Evolutionary conservation across 2,797 vertebrate genomes (phyloP).

Genomic region (Neosilurus hyrtlii): DNA sequence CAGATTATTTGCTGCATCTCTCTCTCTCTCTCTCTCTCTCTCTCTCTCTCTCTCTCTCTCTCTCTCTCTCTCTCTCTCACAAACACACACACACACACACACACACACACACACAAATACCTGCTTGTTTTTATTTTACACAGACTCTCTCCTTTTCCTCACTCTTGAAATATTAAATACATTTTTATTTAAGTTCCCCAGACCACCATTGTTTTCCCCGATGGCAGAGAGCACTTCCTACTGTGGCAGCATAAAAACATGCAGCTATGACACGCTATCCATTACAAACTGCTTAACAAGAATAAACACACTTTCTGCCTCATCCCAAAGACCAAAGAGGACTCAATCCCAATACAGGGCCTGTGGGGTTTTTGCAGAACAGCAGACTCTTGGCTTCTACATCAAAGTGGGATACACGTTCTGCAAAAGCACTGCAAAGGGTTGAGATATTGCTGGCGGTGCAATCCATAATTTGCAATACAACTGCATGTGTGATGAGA

Average conservation of each 20-base stretch:
- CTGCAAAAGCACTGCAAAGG: constrained; percentile 35
- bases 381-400: constrained; percentile 47
- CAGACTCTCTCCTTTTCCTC: constrained; percentile 14
- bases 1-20: neutral
- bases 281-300: constrained; percentile 46
- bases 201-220: constrained; percentile 29
- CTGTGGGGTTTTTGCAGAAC: constrained; percentile 36
- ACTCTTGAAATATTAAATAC: constrained; percentile 30
- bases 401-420: constrained; percentile 52
- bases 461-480: constrained; percentile 35
- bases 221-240: constrained; percentile 39
- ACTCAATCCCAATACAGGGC: constrained; percentile 37
- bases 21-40: too few species aligned
- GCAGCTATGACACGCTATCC: constrained; percentile 32
- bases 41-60: too few species aligned
- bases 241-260: constrained; percentile 28
- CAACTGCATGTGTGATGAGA: constrained; percentile 42
- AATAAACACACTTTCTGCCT: constrained; percentile 51
- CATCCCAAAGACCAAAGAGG: constrained; percentile 28
- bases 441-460: constrained; percentile 20
- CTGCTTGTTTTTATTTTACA: neutral
- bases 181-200: constrained; percentile 39
- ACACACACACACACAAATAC: neutral
- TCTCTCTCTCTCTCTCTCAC: too few species aligned
- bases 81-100: neutral